phyloP scores from a whole-genome alignment of 64 coral and sea anemone genomes.

The Porites australiensis region DNA sequence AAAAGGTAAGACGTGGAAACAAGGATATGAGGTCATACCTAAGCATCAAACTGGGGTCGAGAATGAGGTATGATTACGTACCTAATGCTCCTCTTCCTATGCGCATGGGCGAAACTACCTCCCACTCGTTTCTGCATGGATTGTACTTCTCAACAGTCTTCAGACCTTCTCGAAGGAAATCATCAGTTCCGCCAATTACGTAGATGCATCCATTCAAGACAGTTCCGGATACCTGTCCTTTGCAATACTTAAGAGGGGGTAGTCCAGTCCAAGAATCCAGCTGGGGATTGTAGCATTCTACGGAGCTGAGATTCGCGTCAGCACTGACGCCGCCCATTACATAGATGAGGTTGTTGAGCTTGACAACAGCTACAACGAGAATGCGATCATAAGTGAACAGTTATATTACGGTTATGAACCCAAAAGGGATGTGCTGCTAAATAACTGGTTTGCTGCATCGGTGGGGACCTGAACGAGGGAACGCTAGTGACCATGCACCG shows the following conservation, averaged over 20 bases:
- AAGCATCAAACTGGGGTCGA: no score
- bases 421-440: no score
- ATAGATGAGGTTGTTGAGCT: conserved; percentile 58
- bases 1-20: no score
- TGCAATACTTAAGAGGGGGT: conserved; percentile 47
- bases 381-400: no score
- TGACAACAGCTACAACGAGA: conserved; percentile 59
- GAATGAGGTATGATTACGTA: not conserved
- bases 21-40: no score
- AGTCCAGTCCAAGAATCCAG: conserved; percentile 59
- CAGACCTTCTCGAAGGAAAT: conserved; percentile 51
- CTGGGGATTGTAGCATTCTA: conserved; percentile 63
- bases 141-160: conserved; percentile 68
- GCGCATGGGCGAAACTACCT: conserved; percentile 47
- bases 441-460: no score
- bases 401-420: no score
- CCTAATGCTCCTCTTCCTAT: conserved; percentile 60
- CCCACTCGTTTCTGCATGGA: conserved; percentile 52
- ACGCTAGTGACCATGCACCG: no score
- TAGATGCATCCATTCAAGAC: conserved; percentile 65
- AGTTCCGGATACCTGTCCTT: conserved; percentile 68
- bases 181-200: conserved; percentile 59
- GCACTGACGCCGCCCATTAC: conserved; percentile 70
- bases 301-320: conserved; percentile 33
- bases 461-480: no score